Conservation (phyloP, 2,113 vertebrate species). For the Pachypanchax playfairii region DNA sequence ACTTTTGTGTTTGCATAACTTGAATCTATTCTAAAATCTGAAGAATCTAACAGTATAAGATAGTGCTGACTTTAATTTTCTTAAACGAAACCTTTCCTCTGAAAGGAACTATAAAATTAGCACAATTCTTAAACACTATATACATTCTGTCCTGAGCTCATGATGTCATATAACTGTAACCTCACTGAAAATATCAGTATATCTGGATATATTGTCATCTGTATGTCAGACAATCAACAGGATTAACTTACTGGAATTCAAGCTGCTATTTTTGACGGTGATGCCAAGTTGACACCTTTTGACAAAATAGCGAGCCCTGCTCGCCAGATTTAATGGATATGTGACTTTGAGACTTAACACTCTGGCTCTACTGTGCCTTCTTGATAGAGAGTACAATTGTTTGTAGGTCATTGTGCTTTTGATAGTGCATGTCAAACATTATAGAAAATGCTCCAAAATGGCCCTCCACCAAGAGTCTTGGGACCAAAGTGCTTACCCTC, state of each 20-base stretch:
- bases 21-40: conserved; percentile 14
- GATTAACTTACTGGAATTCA: conserved; percentile 46
- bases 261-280: conserved; percentile 34
- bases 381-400: conserved; percentile 52
- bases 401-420: conserved; percentile 74
- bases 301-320: conserved; percentile 34
- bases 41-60: conserved; percentile 1
- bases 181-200: conserved; percentile 10
- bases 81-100: background rate
- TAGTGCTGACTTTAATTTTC: background rate
- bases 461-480: conserved; percentile 63
- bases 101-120: background rate
- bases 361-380: conserved; percentile 31
- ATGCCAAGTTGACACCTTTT: conserved; percentile 49
- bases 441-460: conserved; percentile 64
- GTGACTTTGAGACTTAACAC: conserved; percentile 33
- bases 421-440: conserved; percentile 73
- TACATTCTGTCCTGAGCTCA: background rate
- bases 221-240: conserved; percentile 36
- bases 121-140: background rate
- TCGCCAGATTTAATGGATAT: conserved; percentile 48
- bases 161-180: conserved; percentile 8
- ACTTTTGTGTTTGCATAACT: no score
- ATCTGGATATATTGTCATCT: conserved; percentile 13
- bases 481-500: conserved; percentile 69